These are phyloP conservation scores for Drosophila neonasuta DNA, from an alignment of 2,888 invertebrate genomes.

Conservation along the genomic window DNA sequence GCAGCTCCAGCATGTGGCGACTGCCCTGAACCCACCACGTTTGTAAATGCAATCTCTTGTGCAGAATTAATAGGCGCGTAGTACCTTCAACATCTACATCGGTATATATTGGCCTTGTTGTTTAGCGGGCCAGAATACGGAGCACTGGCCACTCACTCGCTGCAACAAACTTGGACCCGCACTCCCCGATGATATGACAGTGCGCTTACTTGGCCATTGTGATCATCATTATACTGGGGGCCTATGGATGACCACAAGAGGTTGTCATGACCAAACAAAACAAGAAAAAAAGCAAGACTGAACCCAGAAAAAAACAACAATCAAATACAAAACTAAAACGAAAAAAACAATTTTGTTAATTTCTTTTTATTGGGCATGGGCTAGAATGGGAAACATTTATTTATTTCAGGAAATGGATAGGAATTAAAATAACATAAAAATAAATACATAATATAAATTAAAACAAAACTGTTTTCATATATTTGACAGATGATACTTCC, in stretches of 20 bases:
- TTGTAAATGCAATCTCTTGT: constrained; percentile 47
- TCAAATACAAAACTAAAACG: constrained; percentile 17
- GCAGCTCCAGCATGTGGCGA: constrained; percentile 51
- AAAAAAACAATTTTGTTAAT: constrained; percentile 13
- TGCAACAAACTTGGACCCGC: constrained; percentile 30
- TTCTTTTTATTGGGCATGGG: neutral
- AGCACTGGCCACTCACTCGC: constrained; percentile 45
- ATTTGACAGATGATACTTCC: too few relatives aligned
- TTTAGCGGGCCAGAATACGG: constrained; percentile 43
- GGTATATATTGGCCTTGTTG: constrained; percentile 31
- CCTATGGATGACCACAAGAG: constrained; percentile 58
- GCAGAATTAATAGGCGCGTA: constrained; percentile 58
- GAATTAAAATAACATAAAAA: neutral
- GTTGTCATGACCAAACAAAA: neutral
- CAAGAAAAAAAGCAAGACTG: constrained; percentile 42
- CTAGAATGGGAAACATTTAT: neutral
- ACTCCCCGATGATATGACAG: constrained; percentile 22
- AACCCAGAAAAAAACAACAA: constrained; percentile 40
- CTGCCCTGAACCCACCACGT: constrained; percentile 35
- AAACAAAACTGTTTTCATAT: too few relatives aligned
- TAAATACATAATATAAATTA: neutral
- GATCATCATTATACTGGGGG: constrained; percentile 44
- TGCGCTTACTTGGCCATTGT: constrained; percentile 6
- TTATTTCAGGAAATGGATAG: constrained; percentile 5
- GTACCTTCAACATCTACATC: constrained; percentile 34